phyloP scores from a whole-genome alignment of 1,140 invertebrate species.

The Aphelenchoides besseyi region DNA sequence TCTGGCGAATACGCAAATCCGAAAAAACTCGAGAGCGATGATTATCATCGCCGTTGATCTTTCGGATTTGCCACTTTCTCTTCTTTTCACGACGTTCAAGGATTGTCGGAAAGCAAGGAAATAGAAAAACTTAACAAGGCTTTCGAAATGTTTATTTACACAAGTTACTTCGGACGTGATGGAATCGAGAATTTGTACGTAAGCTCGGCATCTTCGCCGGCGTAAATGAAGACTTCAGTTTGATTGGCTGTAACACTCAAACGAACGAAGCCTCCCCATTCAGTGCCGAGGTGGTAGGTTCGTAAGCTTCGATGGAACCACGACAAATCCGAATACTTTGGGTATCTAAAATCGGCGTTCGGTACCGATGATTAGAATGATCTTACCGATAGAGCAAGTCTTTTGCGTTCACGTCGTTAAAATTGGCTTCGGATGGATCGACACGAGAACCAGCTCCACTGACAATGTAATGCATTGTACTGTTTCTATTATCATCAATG shows the following conservation, averaged over 20 bases:
- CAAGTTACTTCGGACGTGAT: neutral
- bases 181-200: neutral
- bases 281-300: neutral
- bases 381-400: conserved; percentile 35
- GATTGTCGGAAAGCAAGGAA: too few relatives aligned
- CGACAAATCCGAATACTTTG: conserved; percentile 30
- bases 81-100: too few relatives aligned
- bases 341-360: conserved; percentile 25
- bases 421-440: conserved; percentile 42
- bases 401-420: conserved; percentile 26
- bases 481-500: neutral
- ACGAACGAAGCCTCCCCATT: neutral
- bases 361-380: conserved; percentile 23
- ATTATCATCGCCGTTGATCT: too few relatives aligned
- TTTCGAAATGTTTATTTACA: too few relatives aligned
- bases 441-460: conserved; percentile 54
- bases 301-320: neutral
- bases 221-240: neutral
- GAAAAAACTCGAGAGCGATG: too few relatives aligned
- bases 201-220: neutral
- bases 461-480: conserved; percentile 50
- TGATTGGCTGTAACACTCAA: neutral
- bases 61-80: too few relatives aligned
- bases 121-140: too few relatives aligned
- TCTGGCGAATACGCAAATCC: too few relatives aligned